Conservation (phyloP, 2,888 invertebrate genomes). For the Andrena flavipes region DNA sequence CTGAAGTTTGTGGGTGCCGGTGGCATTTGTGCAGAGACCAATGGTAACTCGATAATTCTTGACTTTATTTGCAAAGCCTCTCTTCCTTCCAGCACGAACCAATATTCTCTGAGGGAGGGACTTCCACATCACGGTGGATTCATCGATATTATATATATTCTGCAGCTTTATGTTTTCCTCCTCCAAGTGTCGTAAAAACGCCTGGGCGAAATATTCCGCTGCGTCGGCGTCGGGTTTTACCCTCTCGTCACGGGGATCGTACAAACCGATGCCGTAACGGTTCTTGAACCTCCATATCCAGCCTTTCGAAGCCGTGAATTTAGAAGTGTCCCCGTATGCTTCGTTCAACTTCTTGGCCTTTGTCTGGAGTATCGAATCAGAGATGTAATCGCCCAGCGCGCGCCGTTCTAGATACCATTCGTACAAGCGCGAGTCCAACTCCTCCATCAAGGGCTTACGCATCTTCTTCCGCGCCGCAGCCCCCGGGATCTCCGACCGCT, state of each 20-base stretch:
- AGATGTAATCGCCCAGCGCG: background rate
- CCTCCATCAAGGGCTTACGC: background rate
- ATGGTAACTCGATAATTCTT: background rate
- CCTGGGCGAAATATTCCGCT: background rate
- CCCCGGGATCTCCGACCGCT: background rate
- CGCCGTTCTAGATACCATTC: background rate
- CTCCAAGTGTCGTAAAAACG: background rate
- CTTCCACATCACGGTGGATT: background rate
- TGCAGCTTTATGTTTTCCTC: background rate
- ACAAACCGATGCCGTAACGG: background rate
- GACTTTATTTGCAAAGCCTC: background rate
- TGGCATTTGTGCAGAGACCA: background rate
- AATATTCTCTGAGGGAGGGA: background rate
- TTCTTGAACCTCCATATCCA: conserved; percentile 5
- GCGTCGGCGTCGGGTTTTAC: background rate
- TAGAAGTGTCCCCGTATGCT: background rate
- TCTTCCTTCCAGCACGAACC: background rate
- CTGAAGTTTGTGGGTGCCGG: background rate
- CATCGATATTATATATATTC: background rate
- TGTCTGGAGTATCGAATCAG: background rate
- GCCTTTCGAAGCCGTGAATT: background rate
- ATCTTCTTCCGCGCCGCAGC: background rate
- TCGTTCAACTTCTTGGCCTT: background rate
- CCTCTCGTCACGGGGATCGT: background rate
- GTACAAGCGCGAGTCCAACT: background rate